phyloP scores from a whole-genome alignment of 1,140 invertebrate genomes.

The Pseudomyrmex gracilis region DNA sequence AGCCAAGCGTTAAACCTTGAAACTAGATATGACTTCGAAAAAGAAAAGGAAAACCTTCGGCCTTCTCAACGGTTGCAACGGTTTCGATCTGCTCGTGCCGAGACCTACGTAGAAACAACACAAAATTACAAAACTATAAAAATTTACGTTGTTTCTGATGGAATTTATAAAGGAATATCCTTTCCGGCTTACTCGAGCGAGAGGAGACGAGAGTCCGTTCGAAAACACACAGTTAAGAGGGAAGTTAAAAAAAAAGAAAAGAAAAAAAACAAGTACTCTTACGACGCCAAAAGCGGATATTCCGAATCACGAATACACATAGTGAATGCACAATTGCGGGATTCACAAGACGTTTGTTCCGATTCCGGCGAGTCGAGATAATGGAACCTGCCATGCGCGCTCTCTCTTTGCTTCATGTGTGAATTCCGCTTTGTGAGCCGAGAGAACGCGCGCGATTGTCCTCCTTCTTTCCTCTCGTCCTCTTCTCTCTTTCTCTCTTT shows the following conservation, averaged over 20 bases:
- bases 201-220: background rate
- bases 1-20: too few species aligned
- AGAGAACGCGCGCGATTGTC: background rate
- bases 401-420: constrained; percentile 14
- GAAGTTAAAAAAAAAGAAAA: background rate
- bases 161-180: background rate
- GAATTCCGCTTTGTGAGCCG: constrained; percentile 47
- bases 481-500: too few species aligned
- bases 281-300: constrained; percentile 8
- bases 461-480: too few species aligned
- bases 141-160: background rate
- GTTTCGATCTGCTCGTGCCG: background rate
- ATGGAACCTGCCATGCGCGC: constrained; percentile 29
- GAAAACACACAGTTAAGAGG: too few species aligned
- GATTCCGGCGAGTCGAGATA: constrained; percentile 25
- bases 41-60: too few species aligned
- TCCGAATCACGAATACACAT: background rate
- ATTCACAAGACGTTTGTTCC: constrained; percentile 2
- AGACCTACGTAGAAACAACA: background rate
- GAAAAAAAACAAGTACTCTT: background rate
- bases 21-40: too few species aligned
- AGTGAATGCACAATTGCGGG: constrained; percentile 27
- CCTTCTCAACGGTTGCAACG: too few species aligned
- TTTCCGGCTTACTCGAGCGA: background rate
- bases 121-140: background rate